Conservation (phyloP, 2,113 vertebrate genomes). For the Aphyosemion australe region DNA sequence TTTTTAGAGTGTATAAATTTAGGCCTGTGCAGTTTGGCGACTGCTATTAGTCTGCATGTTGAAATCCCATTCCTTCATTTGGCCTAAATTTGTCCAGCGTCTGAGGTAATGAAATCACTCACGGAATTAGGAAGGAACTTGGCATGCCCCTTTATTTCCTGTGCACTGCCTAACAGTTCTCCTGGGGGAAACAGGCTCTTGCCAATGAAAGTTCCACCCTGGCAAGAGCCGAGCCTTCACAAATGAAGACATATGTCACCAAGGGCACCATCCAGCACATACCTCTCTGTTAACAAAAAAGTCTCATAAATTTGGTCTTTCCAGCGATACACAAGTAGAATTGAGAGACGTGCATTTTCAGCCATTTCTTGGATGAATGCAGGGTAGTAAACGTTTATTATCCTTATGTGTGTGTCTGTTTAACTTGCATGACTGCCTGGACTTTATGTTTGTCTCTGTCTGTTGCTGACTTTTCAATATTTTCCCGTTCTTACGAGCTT, state of each 20-base stretch:
- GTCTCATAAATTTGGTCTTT: slow-evolving; percentile 76
- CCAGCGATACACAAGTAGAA: slow-evolving; percentile 76
- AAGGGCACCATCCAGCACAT: slow-evolving; percentile 65
- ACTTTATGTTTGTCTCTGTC: slow-evolving; percentile 14
- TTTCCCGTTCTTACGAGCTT: slow-evolving; percentile 52
- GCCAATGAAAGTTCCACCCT: slow-evolving; percentile 80
- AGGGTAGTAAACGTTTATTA: slow-evolving; percentile 82
- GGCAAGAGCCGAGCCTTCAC: slow-evolving; percentile 75
- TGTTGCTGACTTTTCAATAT: too few relatives aligned
- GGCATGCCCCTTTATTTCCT: slow-evolving; percentile 76
- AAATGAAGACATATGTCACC: slow-evolving; percentile 83
- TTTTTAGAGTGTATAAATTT: slow-evolving; percentile 18
- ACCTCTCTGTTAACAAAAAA: slow-evolving; percentile 74
- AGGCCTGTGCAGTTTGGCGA: slow-evolving; percentile 18
- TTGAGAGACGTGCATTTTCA: slow-evolving; percentile 72
- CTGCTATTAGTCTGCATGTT: slow-evolving; percentile 62
- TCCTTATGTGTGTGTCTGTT: slow-evolving; percentile 73
- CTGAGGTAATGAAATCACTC: slow-evolving; percentile 79
- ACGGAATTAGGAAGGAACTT: slow-evolving; percentile 77
- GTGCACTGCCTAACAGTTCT: slow-evolving; percentile 77
- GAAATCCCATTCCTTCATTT: slow-evolving; percentile 63
- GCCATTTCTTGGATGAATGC: slow-evolving; percentile 77
- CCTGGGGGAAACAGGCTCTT: slow-evolving; percentile 74
- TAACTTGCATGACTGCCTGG: slow-evolving; percentile 70
- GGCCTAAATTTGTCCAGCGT: slow-evolving; percentile 70